Evolutionary conservation across 1,140 invertebrate species (phyloP).

Genomic region (Drosophila teissieri): DNA sequence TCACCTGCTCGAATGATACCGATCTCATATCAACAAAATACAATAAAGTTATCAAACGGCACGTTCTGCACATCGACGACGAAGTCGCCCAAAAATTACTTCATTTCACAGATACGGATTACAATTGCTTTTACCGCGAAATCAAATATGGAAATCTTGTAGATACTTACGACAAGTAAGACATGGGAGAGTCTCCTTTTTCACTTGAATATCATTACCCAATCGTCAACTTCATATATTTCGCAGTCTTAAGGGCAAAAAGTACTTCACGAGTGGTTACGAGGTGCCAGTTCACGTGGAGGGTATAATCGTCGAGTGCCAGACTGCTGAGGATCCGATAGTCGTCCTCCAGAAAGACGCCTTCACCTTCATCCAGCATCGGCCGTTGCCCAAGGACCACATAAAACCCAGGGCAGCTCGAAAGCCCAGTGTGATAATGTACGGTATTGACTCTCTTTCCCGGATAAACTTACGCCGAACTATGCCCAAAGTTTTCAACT

Average conservation of each 20-base stretch:
- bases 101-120: slow-evolving; percentile 15
- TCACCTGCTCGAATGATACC: slow-evolving; percentile 85
- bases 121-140: slow-evolving; percentile 45
- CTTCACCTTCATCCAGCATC: slow-evolving; percentile 48
- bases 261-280: slow-evolving; percentile 26
- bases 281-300: slow-evolving; percentile 30
- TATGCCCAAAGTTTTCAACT: slow-evolving; percentile 55
- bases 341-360: slow-evolving; percentile 55
- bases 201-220: slow-evolving; percentile 24
- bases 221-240: background rate
- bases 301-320: slow-evolving; percentile 51
- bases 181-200: background rate
- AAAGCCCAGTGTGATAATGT: slow-evolving; percentile 59
- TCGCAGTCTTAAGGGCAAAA: slow-evolving; percentile 12
- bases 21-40: slow-evolving; percentile 84
- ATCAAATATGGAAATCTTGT: background rate
- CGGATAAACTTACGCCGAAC: slow-evolving; percentile 76
- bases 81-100: slow-evolving; percentile 61
- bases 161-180: slow-evolving; percentile 44
- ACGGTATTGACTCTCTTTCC: slow-evolving; percentile 48
- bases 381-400: slow-evolving; percentile 25
- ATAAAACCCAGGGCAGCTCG: background rate
- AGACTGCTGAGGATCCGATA: slow-evolving; percentile 14
- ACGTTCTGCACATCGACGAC: slow-evolving; percentile 65
- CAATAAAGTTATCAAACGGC: slow-evolving; percentile 40